phyloP scores from a whole-genome alignment of 2,888 invertebrate species.

The Phalera bucephala region DNA sequence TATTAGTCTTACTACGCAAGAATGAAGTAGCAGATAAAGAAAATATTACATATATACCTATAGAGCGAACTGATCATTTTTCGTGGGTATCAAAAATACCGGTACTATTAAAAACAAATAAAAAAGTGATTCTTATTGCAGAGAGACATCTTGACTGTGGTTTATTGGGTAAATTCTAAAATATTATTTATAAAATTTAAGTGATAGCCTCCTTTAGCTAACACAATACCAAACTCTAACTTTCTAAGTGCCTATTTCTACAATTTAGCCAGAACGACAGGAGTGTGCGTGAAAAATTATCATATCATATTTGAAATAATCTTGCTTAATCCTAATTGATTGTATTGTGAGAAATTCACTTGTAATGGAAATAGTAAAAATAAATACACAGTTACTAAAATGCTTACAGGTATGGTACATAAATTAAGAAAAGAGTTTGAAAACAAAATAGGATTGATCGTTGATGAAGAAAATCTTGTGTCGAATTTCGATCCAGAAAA shows the following conservation, averaged over 20 bases:
- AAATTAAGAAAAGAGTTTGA: slow-evolving; percentile 85
- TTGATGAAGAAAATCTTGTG: slow-evolving; percentile 70
- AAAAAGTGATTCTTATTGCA: slow-evolving; percentile 46
- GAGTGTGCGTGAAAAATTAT: no score
- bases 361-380: no score
- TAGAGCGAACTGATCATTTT: slow-evolving; percentile 42
- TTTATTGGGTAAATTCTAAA: slow-evolving; percentile 38
- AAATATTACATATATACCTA: slow-evolving; percentile 37
- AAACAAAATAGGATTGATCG: slow-evolving; percentile 65
- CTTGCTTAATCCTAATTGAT: no score
- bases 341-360: no score
- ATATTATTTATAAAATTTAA: neutral
- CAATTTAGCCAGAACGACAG: no score
- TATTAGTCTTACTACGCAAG: slow-evolving; percentile 38
- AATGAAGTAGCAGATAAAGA: slow-evolving; percentile 22
- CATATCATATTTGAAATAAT: no score
- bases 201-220: no score
- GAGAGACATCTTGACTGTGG: slow-evolving; percentile 51
- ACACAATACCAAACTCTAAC: no score
- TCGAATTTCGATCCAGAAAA: slow-evolving; percentile 74
- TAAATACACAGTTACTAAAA: no score
- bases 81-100: slow-evolving; percentile 46
- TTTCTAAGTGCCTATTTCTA: no score
- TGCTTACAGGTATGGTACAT: slow-evolving; percentile 84
- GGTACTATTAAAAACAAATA: slow-evolving; percentile 41